These are phyloP conservation scores for Lithosia quadra DNA, from an alignment of 2,888 invertebrate species.

Conservation along the genomic window DNA sequence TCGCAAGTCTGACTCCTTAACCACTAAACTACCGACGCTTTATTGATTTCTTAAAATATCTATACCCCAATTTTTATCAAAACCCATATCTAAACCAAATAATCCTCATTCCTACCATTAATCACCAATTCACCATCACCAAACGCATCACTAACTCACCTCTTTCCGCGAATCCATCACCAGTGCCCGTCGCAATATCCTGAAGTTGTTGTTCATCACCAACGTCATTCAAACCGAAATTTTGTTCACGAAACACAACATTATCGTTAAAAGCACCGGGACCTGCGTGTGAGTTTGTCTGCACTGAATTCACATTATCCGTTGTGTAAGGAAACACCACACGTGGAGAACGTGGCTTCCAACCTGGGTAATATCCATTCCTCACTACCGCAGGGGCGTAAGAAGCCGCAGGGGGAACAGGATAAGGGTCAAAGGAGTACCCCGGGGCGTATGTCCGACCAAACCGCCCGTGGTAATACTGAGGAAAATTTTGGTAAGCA, in stretches of 20 bases:
- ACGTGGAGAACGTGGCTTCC: constrained; percentile 82
- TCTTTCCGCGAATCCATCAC: constrained; percentile 88
- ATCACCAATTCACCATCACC: constrained; percentile 1
- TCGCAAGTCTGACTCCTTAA: not conserved
- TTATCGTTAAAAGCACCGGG: constrained; percentile 71
- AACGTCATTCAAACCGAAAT: constrained; percentile 87
- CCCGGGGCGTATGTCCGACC: constrained; percentile 75
- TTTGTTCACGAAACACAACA: constrained; percentile 87
- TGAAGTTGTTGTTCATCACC: constrained; percentile 88
- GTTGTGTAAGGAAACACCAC: constrained; percentile 83
- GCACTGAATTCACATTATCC: constrained; percentile 73
- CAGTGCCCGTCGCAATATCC: constrained; percentile 86
- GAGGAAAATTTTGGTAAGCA: constrained; percentile 62
- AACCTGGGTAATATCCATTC: constrained; percentile 74
- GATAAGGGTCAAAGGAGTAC: constrained; percentile 72
- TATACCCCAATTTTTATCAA: not conserved
- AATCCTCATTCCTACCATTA: not conserved
- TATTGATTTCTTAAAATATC: not conserved
- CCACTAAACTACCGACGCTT: not conserved
- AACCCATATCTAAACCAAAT: not conserved
- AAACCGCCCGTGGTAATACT: constrained; percentile 74
- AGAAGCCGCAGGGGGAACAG: constrained; percentile 45
- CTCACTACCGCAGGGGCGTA: constrained; percentile 68
- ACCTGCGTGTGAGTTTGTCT: constrained; percentile 80
- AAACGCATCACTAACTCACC: constrained; percentile 82